Evolutionary conservation across 2,113 vertebrate genomes (phyloP).

Genomic region (Triplophysa dalaica): DNA sequence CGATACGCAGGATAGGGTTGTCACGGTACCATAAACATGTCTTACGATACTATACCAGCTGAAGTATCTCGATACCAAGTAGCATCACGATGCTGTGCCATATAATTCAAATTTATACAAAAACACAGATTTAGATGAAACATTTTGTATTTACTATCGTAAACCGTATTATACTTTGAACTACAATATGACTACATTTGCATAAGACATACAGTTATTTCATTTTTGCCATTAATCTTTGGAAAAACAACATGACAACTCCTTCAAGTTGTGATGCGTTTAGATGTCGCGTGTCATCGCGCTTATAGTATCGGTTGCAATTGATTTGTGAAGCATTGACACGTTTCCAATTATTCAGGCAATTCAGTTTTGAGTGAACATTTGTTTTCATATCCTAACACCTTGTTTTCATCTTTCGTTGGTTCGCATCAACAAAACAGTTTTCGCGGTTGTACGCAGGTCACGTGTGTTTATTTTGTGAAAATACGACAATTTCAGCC

Average conservation of each 20-base stretch:
- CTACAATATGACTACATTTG: neutral
- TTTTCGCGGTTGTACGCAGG: neutral
- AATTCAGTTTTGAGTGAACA: neutral
- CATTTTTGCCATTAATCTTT: conserved; percentile 16
- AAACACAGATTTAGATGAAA: no score
- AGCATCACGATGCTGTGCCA: no score
- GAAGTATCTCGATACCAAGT: no score
- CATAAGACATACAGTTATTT: neutral
- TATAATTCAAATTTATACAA: no score
- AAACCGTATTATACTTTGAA: no score
- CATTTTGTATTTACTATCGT: no score
- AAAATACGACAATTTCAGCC: neutral
- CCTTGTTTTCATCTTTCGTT: neutral
- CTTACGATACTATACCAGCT: no score
- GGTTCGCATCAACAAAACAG: neutral
- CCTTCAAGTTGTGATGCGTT: conserved; percentile 53
- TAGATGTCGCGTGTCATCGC: conserved; percentile 68
- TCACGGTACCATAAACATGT: no score
- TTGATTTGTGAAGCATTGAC: conserved; percentile 39
- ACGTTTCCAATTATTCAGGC: neutral
- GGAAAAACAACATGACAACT: conserved; percentile 60
- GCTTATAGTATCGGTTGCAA: conserved; percentile 60
- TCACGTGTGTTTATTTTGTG: neutral
- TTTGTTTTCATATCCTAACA: neutral
- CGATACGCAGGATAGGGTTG: neutral